These are phyloP conservation scores for Aptenodytes forsteri DNA, from an alignment of 2,113 vertebrate genomes.

Conservation along the genomic window DNA sequence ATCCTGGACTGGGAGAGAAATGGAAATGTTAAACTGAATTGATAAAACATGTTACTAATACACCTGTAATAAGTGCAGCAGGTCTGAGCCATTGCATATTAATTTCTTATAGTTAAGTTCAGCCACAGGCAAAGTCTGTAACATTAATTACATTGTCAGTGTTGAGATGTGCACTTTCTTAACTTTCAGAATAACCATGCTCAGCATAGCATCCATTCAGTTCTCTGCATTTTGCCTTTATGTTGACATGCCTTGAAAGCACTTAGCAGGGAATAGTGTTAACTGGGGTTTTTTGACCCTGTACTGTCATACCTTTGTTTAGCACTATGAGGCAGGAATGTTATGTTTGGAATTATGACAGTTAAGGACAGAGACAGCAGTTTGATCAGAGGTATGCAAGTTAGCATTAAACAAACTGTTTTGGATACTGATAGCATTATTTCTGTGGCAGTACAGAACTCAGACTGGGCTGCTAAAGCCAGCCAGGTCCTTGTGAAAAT, in stretches of 20 bases:
- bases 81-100: neutral
- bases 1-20: neutral
- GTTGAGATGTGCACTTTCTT: neutral
- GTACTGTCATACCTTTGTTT: neutral
- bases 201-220: neutral
- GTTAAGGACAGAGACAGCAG: neutral
- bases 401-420: neutral
- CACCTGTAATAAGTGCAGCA: neutral
- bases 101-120: neutral
- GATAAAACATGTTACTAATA: neutral
- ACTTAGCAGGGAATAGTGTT: neutral
- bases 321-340: neutral
- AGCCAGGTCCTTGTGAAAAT: neutral
- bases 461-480: neutral
- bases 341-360: neutral
- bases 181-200: neutral
- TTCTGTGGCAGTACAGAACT: neutral
- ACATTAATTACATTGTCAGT: neutral
- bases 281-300: neutral
- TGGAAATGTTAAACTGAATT: neutral
- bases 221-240: neutral
- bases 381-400: neutral
- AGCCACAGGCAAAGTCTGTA: neutral
- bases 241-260: neutral
- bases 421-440: neutral